Percentiles rank a stretch among this genome's conserved stretches.
phyloP scores from a whole-genome alignment of 1,140 invertebrate genomes.

The Temnothorax curvispinosus region DNA sequence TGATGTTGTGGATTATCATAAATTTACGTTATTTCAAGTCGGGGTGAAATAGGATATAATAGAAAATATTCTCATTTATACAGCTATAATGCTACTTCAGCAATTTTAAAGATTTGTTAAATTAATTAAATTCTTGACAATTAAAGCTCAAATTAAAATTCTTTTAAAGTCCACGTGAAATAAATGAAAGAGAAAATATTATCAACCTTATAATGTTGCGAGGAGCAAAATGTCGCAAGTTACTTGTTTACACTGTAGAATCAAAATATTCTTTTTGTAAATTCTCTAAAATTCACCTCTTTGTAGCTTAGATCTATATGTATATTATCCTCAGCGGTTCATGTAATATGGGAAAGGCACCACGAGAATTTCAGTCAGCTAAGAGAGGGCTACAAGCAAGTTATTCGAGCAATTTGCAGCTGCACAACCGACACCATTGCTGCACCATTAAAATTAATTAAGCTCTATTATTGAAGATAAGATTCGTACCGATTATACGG shows the following conservation, averaged over 20 bases:
- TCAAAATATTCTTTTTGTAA: neutral
- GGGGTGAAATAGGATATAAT: neutral
- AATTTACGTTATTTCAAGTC: neutral
- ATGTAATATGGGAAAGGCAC: conserved; percentile 50
- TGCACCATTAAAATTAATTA: conserved; percentile 55
- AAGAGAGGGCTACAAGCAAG: conserved; percentile 31
- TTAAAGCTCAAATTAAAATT: neutral
- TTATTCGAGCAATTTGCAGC: conserved; percentile 56
- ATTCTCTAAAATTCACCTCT: conserved; percentile 4
- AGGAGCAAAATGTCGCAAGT: neutral
- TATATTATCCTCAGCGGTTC: neutral
- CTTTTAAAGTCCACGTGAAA: neutral
- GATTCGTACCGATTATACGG: conserved; percentile 42
- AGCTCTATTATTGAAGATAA: conserved; percentile 48
- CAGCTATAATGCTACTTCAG: neutral
- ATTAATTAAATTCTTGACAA: neutral
- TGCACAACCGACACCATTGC: conserved; percentile 47
- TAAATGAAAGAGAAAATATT: neutral
- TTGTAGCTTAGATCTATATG: neutral
- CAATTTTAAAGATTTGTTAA: neutral
- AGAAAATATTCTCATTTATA: neutral
- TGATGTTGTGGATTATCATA: neutral
- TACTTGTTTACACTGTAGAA: neutral
- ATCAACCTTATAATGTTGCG: neutral
- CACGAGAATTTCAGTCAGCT: conserved; percentile 49